Evolutionary conservation across 2,113 vertebrate genomes (phyloP), one percentile per base, ranked within the genome.

Genomic region (Cottus gobio): DNA sequence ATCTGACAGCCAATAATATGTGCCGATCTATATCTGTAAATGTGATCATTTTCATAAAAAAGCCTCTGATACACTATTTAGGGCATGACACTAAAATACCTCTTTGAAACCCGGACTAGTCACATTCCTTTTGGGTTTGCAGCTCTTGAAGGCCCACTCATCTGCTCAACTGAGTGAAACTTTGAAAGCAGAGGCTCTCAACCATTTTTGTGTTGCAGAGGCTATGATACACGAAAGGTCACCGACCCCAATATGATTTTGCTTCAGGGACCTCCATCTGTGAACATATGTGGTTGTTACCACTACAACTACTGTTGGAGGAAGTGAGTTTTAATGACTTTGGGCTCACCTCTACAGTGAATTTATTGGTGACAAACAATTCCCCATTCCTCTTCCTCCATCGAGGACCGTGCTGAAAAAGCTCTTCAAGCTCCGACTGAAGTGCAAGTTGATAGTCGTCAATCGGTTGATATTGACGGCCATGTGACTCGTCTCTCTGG

Each of bases 101-200:
- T 57, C 50, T 77, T 72, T 84, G n/a, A 86, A 75, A 82, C 36
- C 28, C 56, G 57, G 48, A 68, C 56, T 82, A 80, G 83, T 86
- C 30, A 75, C 34, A 83, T 82, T 79, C 64, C 69, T 67, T 70
- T 12, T 34, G 76, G 82, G 65, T 87, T 75, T 75, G 64, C 30
- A 24, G 60, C 65, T 86, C 60, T 63, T 77, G 22, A 71, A 57
- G 75, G 63, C 58, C 68, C 30, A 28, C 39, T 77, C 66, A 75
- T 83, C 85, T 72, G 57, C 69, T 83, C 50, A 73, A 13, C 69
- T 42, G 63, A 82, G 82, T 71, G 65, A 79, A 71, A 65, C 52
- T 24, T 78, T 78, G 46, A 74, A 37, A 54, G 50, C 50, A 24
- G 50, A 24, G 8, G 22, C 15, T 54, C 9, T 52, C 48, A 22